These are phyloP conservation scores for Leptopilina syphax DNA, from an alignment of 2,888 invertebrate species.

Conservation along the genomic window DNA sequence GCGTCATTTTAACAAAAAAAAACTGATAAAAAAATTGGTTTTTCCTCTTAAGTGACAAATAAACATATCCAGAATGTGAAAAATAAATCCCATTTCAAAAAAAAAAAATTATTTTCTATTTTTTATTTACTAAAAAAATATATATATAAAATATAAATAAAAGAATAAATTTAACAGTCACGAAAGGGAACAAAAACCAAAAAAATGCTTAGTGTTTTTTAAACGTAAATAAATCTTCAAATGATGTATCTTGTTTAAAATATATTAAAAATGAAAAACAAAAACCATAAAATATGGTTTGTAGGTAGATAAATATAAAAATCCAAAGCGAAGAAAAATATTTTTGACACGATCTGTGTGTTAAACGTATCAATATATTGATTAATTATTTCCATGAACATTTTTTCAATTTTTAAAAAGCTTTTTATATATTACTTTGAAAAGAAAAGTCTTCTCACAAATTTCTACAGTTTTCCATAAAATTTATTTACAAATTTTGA, in stretches of 20 bases:
- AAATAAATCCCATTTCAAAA: slow-evolving; percentile 10
- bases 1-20: slow-evolving; percentile 19
- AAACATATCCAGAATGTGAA: slow-evolving; percentile 61
- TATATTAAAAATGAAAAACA: background rate
- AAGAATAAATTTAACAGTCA: background rate
- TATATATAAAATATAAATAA: background rate
- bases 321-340: slow-evolving; percentile 54
- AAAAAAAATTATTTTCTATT: background rate
- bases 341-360: slow-evolving; percentile 62
- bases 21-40: background rate
- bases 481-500: too few relatives aligned
- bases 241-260: slow-evolving; percentile 8
- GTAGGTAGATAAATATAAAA: slow-evolving; percentile 1
- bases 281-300: background rate
- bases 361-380: slow-evolving; percentile 1
- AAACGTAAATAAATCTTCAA: slow-evolving; percentile 1
- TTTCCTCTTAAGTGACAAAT: slow-evolving; percentile 56
- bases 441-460: background rate
- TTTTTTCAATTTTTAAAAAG: background rate
- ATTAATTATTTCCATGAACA: background rate
- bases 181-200: slow-evolving; percentile 4
- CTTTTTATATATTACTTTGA: background rate
- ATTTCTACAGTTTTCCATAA: too few relatives aligned
- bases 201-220: slow-evolving; percentile 9
- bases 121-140: background rate